A percentile compares a stretch with the other conserved stretches of the same genome.
Evolutionary conservation across 2,888 invertebrate genomes (phyloP).

Genomic region (Vanessa cardui): DNA sequence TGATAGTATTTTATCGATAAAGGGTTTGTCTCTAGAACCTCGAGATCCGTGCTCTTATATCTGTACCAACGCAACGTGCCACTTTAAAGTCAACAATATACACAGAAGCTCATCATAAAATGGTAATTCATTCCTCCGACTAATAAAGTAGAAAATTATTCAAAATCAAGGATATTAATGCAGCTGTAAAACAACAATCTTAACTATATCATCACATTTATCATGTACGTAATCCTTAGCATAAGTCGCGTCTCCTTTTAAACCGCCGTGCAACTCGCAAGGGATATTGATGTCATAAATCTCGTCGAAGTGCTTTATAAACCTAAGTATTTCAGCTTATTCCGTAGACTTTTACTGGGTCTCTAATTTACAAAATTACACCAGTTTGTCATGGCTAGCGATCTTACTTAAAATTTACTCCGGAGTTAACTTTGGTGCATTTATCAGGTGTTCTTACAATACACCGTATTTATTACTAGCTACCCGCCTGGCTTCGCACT

Average conservation of each 20-base stretch:
- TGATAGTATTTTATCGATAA: too few relatives aligned
- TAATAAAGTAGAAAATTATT: too few relatives aligned
- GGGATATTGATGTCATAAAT: constrained; percentile 42
- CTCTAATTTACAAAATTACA: constrained; percentile 2
- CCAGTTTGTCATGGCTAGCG: constrained; percentile 1
- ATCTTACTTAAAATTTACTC: not conserved
- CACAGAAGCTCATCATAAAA: too few relatives aligned
- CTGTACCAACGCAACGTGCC: too few relatives aligned
- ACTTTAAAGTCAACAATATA: too few relatives aligned
- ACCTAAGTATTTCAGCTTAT: constrained; percentile 21
- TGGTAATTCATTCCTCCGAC: too few relatives aligned
- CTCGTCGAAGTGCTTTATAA: constrained; percentile 32
- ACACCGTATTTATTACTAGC: too few relatives aligned
- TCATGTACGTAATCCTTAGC: constrained; percentile 28
- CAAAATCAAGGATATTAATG: too few relatives aligned
- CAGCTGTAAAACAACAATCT: not conserved
- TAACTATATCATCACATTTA: constrained; percentile 16
- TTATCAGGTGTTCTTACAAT: too few relatives aligned
- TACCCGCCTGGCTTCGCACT: too few relatives aligned
- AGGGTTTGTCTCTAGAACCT: too few relatives aligned
- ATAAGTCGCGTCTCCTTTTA: constrained; percentile 25
- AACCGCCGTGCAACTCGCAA: constrained; percentile 32
- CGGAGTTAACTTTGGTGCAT: not conserved
- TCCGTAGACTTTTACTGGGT: constrained; percentile 14
- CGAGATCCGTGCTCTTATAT: too few relatives aligned